phyloP scores from a whole-genome alignment of 2,113 vertebrate genomes.

The Chunga burmeisteri region DNA sequence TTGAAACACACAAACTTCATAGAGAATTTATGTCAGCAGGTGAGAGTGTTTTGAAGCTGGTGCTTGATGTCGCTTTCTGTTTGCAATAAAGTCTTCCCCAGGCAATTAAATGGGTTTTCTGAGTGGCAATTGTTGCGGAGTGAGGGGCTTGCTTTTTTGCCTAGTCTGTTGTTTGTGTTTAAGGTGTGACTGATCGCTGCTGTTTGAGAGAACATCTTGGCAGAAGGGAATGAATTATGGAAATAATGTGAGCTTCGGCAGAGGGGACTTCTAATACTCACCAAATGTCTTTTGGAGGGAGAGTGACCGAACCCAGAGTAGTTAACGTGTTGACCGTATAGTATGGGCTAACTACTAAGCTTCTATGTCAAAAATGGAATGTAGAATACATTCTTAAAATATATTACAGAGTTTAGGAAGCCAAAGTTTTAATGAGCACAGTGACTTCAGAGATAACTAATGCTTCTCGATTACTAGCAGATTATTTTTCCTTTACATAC shows the following conservation, averaged over 20 bases:
- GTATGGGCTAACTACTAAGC: neutral
- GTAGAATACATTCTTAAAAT: neutral
- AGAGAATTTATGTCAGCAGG: neutral
- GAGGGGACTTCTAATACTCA: neutral
- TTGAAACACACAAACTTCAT: neutral
- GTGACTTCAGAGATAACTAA: constrained; percentile 31
- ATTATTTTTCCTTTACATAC: constrained; percentile 19
- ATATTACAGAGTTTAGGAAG: neutral
- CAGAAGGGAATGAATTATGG: neutral
- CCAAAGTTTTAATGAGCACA: constrained; percentile 17
- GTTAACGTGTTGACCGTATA: neutral
- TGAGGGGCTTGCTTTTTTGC: neutral
- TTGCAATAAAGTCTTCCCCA: neutral
- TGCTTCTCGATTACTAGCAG: neutral
- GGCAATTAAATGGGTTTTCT: neutral
- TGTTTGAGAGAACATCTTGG: neutral
- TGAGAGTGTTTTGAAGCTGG: neutral
- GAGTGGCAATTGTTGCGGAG: neutral
- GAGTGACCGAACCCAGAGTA: neutral
- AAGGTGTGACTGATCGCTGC: neutral
- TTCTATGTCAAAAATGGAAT: neutral
- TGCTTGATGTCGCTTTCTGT: neutral
- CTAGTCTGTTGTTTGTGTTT: neutral
- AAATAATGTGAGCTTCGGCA: neutral
- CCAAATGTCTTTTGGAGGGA: neutral